Percentiles rank a stretch among this genome's conserved stretches.
These are phyloP conservation scores for Liposcelis brunnea DNA, from an alignment of 2,888 invertebrate species.

Conservation along the genomic window DNA sequence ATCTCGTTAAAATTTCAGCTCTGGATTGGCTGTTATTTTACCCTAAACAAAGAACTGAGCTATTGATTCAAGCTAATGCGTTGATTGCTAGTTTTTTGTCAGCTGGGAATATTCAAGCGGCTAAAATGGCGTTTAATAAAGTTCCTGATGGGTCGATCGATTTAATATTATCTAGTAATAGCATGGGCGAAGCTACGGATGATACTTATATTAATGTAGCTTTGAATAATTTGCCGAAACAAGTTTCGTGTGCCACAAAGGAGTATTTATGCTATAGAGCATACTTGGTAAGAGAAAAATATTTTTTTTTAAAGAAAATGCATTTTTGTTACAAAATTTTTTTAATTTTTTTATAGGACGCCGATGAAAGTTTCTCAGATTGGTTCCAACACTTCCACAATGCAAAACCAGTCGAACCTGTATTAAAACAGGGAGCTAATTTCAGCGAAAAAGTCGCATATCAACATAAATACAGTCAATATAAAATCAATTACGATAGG, in stretches of 20 bases:
- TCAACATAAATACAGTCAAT: slow-evolving; percentile 67
- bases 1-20: slow-evolving; percentile 54
- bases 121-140: slow-evolving; percentile 55
- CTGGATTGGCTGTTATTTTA: slow-evolving; percentile 79
- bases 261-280: slow-evolving; percentile 79
- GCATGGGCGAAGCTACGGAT: slow-evolving; percentile 24
- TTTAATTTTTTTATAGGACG: slow-evolving; percentile 33
- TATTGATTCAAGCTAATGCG: slow-evolving; percentile 74
- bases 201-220: slow-evolving; percentile 7
- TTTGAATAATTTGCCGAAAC: slow-evolving; percentile 16
- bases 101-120: slow-evolving; percentile 65
- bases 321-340: slow-evolving; percentile 6
- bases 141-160: slow-evolving; percentile 47
- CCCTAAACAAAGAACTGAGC: slow-evolving; percentile 58
- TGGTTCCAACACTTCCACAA: slow-evolving; percentile 77
- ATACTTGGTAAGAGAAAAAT: slow-evolving; percentile 42
- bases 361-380: slow-evolving; percentile 71
- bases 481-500: slow-evolving; percentile 57
- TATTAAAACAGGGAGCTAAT: slow-evolving; percentile 38
- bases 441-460: slow-evolving; percentile 79
- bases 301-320: slow-evolving; percentile 1
- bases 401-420: slow-evolving; percentile 55
- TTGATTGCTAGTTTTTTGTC: slow-evolving; percentile 72
- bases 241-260: slow-evolving; percentile 36
- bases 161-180: slow-evolving; percentile 32